Evolutionary conservation across 2,888 invertebrate genomes (phyloP), one percentile per base, ranked within the genome.

Genomic region (Apamea sordens): DNA sequence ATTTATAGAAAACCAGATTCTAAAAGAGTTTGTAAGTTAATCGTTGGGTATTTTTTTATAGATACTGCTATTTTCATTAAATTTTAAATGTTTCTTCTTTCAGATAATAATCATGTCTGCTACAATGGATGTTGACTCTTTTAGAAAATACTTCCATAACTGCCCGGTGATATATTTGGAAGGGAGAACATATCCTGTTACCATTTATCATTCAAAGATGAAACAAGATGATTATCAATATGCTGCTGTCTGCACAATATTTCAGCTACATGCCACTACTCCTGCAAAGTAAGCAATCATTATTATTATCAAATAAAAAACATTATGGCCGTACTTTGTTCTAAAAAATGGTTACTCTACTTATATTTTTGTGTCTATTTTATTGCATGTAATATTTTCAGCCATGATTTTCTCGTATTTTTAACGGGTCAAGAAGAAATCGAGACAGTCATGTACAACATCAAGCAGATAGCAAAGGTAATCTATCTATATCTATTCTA

Each of bases 351-450:
- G 21, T 10, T 47, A 15, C 10, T 36, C 6, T n/a, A 36, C 3
- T 1, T 11, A 24, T 41, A 71, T 21, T n/a, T n/a, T 61, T 36
- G 36, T 11, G 18, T n/a, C 7, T 1, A 63, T 21, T 41, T 8
- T 56, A 44, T 79, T 28, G 28, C 41, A 21, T 77, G 21, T 47
- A n/a, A 56, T 88, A 70, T 83, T 97, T 97, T 89, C 94, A 98
- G 98, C 91, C 98, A 99, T 89, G 99, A 99, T 93, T 98, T 99
- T 88, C 97, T 99, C 76, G 98, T 99, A 63, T 99, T 99, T 95
- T 96, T 99, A 79, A 99, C 99, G 71, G 99, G 99, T 0, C 99
- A 99, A 96, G 99, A 99, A 95, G 99, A 99, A 97, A 99, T 99
- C 86, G 99, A 99, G 95, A 97, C 98, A n/a, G 97, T 98, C 86